These are phyloP conservation scores for Mesembrinibis cayennensis DNA, from an alignment of 2,113 vertebrate species.

Conservation along the genomic window DNA sequence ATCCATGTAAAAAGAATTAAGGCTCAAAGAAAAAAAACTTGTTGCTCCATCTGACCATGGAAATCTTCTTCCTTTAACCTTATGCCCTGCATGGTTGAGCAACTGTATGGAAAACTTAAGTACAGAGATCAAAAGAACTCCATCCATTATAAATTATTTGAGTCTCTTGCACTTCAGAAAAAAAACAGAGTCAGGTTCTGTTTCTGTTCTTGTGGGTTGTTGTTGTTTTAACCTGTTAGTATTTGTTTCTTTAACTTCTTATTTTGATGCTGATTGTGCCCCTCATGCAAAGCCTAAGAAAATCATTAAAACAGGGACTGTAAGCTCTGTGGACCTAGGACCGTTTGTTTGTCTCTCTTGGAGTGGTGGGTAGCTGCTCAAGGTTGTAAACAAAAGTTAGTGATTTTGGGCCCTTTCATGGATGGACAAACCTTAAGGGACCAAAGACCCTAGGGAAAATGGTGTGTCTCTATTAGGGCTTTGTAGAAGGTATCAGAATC, in stretches of 20 bases:
- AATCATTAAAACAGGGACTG: not conserved
- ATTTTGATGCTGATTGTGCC: not conserved
- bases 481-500: not conserved
- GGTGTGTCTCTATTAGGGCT: not conserved
- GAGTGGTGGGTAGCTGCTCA: not conserved
- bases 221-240: constrained; percentile 28
- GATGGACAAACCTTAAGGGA: not conserved
- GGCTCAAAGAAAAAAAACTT: not conserved
- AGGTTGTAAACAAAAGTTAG: not conserved
- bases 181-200: not conserved
- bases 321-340: not conserved
- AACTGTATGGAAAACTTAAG: constrained; percentile 21
- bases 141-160: constrained; percentile 28
- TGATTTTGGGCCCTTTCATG: not conserved
- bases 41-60: constrained; percentile 22
- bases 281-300: not conserved
- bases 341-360: not conserved
- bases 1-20: constrained; percentile 26
- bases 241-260: constrained; percentile 37
- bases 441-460: not conserved
- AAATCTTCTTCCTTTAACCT: constrained; percentile 64
- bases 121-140: constrained; percentile 49
- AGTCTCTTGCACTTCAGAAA: not conserved
- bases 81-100: constrained; percentile 41
- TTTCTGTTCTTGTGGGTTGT: constrained; percentile 11